Evolutionary conservation across 2,888 invertebrate genomes (phyloP), one percentile per base, ranked within the genome.

Genomic region (Polia nebulosa): DNA sequence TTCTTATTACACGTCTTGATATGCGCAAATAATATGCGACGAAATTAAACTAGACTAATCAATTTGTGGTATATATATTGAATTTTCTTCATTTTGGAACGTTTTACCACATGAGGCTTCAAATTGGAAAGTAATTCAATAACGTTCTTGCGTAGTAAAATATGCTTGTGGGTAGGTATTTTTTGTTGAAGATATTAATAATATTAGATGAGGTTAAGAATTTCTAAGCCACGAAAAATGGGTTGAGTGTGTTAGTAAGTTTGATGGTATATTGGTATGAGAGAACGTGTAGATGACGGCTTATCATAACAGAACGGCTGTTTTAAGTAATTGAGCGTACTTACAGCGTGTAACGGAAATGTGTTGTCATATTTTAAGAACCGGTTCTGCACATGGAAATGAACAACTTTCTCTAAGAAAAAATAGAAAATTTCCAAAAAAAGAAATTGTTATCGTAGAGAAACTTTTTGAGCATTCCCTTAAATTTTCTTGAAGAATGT

Each of bases 61-160:
- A 73, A 27, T 56, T 60, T 47, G 29, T 6, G 51, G 51, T 67
- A 58, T 59, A 13, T 51, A 47, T 29, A 65, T 72, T 52, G 13
- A 72, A 60, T 72, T 72, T 73, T 53, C 36, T 45, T 32, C 44
- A 45, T 61, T 41, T 58, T 9, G 36, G 0, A 60, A 61, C 17
- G 8, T 60, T 59, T 68, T 52, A 66, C 34, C 62, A 32, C 51
- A 68, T 62, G 75, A 45, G 47, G n/a, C 45, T 45, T 22, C 17
- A 67, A 67, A 67, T 79, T 78, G 75, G 44, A 67, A 73, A 45
- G 68, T 73, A 73, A 79, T 68, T 56, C 41, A 25, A 67, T 78
- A 56, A 61, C 9, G 15, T 41, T 52, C 3, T 17, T 47, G 49
- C 25, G 34, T 29, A 1, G 9, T 29, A 8, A 36, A 47, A 56